Conservation (phyloP, 92 coral and sea anemone species). For the Micromussa lordhowensis region DNA sequence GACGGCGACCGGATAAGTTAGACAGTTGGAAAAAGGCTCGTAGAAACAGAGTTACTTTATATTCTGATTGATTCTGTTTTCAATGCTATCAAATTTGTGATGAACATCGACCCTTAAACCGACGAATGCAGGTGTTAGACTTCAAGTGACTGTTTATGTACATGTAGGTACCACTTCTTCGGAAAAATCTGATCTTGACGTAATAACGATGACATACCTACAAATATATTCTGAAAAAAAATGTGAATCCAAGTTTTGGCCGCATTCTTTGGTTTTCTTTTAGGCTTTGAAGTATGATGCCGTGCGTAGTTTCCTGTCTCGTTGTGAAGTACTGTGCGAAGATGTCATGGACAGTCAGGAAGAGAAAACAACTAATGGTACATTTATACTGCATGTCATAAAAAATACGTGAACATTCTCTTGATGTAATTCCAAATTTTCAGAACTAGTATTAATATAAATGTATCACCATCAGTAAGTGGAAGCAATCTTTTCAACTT, state of each 20-base stretch:
- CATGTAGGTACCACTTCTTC: background rate
- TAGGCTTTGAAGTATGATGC: slow-evolving; percentile 91
- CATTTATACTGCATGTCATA: background rate
- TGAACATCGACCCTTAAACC: too few relatives aligned
- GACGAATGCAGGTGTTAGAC: too few relatives aligned
- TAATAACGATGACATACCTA: background rate
- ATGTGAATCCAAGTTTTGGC: background rate
- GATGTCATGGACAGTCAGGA: slow-evolving; percentile 81
- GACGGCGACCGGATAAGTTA: too few relatives aligned
- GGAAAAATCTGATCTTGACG: background rate
- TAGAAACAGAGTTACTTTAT: too few relatives aligned
- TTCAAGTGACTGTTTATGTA: too few relatives aligned
- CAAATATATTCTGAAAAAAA: too few relatives aligned
- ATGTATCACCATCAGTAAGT: background rate
- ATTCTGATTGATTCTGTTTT: too few relatives aligned
- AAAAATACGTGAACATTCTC: too few relatives aligned
- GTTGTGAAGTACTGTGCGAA: slow-evolving; percentile 94
- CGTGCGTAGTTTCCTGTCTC: slow-evolving; percentile 83
- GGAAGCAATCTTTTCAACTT: background rate
- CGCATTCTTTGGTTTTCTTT: background rate
- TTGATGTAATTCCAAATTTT: background rate
- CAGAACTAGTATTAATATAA: background rate
- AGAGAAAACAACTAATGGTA: slow-evolving; percentile 28
- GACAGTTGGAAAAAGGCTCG: too few relatives aligned
- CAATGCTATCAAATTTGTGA: too few relatives aligned